phyloP scores from a whole-genome alignment of 1,140 invertebrate genomes.

The Drosophila pseudoananassae region DNA sequence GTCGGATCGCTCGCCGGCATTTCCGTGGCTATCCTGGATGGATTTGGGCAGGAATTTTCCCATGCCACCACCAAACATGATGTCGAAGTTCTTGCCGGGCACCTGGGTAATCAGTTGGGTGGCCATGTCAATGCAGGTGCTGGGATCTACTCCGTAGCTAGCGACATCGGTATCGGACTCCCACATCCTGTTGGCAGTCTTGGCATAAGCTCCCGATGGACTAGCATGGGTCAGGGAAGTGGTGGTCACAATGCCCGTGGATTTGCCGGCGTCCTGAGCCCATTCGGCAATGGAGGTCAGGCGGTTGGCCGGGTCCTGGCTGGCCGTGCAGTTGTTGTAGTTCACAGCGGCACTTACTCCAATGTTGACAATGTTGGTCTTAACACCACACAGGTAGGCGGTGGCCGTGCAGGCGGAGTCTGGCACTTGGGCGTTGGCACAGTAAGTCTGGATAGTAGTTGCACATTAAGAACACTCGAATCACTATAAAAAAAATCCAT shows the following conservation, averaged over 20 bases:
- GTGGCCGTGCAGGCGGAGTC: constrained; percentile 91
- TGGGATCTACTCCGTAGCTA: constrained; percentile 73
- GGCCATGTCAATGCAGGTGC: constrained; percentile 85
- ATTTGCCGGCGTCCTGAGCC: constrained; percentile 91
- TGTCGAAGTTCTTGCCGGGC: constrained; percentile 86
- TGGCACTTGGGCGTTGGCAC: constrained; percentile 91
- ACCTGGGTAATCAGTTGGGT: constrained; percentile 88
- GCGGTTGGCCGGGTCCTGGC: constrained; percentile 85
- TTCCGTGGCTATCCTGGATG: constrained; percentile 84
- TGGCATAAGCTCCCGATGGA: constrained; percentile 77
- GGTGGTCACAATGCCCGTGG: constrained; percentile 81
- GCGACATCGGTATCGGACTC: constrained; percentile 89
- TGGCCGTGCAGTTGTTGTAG: constrained; percentile 88
- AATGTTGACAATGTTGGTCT: constrained; percentile 88
- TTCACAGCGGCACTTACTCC: constrained; percentile 88
- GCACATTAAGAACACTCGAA: neutral
- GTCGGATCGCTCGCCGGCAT: constrained; percentile 85
- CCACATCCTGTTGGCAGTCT: constrained; percentile 91
- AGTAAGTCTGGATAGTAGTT: constrained; percentile 85
- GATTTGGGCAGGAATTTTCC: constrained; percentile 86
- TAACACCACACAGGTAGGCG: constrained; percentile 90
- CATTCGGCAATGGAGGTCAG: constrained; percentile 91
- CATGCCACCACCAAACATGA: constrained; percentile 89
- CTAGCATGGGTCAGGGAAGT: constrained; percentile 81
- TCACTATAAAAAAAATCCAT: neutral